phyloP scores from a whole-genome alignment of 1,140 invertebrate genomes.

The Armadillidium nasatum region DNA sequence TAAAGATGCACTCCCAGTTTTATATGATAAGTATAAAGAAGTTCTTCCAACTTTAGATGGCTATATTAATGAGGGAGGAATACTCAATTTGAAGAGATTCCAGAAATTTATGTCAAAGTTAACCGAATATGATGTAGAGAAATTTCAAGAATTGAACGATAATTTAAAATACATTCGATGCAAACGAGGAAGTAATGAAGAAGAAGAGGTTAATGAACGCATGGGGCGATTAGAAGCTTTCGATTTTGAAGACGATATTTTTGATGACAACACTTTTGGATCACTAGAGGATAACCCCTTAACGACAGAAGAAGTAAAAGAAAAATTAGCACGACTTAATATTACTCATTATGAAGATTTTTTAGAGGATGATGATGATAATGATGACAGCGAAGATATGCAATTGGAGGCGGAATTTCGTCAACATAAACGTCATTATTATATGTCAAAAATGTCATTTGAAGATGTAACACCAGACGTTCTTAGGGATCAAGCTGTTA shows the following conservation, averaged over 20 bases:
- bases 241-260: constrained; percentile 32
- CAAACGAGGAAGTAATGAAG: constrained; percentile 28
- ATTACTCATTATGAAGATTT: constrained; percentile 20
- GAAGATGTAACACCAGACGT: constrained; percentile 64
- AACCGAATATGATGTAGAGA: constrained; percentile 70
- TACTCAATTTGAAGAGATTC: constrained; percentile 76
- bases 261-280: constrained; percentile 27
- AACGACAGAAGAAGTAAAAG: neutral
- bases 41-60: constrained; percentile 81
- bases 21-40: constrained; percentile 84
- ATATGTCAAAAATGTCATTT: constrained; percentile 81
- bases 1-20: constrained; percentile 74
- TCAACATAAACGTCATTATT: constrained; percentile 84
- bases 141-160: constrained; percentile 75
- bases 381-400: constrained; percentile 45
- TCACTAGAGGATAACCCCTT: constrained; percentile 25
- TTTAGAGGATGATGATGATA: constrained; percentile 33
- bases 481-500: constrained; percentile 70
- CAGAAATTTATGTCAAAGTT: constrained; percentile 78
- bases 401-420: constrained; percentile 63
- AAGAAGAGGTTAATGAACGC: constrained; percentile 31
- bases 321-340: constrained; percentile 29
- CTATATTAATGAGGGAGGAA: constrained; percentile 87
- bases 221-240: constrained; percentile 25
- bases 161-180: constrained; percentile 79